Evolutionary conservation across 1,140 invertebrate genomes (phyloP).

Genomic region (Calephelis virginiensis): DNA sequence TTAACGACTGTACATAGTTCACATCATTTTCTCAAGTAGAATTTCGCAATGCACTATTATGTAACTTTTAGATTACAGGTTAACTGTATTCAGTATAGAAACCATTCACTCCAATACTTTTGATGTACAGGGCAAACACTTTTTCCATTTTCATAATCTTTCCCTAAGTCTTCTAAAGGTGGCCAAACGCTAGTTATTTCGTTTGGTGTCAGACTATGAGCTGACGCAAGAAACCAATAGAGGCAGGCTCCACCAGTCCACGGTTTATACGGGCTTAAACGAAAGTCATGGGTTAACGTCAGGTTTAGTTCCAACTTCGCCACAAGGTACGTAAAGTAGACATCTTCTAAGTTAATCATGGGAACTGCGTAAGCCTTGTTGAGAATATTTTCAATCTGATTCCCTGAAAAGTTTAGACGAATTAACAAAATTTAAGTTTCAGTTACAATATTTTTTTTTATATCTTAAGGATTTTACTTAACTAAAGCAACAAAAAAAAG

Average conservation of each 20-base stretch:
- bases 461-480: too few species aligned
- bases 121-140: conserved; percentile 36
- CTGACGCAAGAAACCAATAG: conserved; percentile 44
- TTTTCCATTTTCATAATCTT: conserved; percentile 22
- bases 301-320: conserved; percentile 38
- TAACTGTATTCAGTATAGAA: conserved; percentile 36
- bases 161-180: conserved; percentile 29
- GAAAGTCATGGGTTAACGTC: conserved; percentile 45
- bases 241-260: conserved; percentile 37
- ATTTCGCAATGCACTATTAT: background rate
- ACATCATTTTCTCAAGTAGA: too few species aligned
- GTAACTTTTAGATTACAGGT: background rate
- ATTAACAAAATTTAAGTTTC: background rate
- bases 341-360: conserved; percentile 61
- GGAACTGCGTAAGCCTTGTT: conserved; percentile 39
- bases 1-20: background rate
- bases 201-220: conserved; percentile 41
- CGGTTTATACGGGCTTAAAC: conserved; percentile 55
- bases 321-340: conserved; percentile 62
- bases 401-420: conserved; percentile 42
- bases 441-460: too few species aligned
- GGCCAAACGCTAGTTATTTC: conserved; percentile 45
- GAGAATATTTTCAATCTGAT: conserved; percentile 41
- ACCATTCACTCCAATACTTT: conserved; percentile 34
- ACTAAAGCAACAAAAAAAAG: too few species aligned